These are phyloP conservation scores for Eupithecia subumbrata DNA, from an alignment of 2,888 invertebrate species.

Conservation along the genomic window DNA sequence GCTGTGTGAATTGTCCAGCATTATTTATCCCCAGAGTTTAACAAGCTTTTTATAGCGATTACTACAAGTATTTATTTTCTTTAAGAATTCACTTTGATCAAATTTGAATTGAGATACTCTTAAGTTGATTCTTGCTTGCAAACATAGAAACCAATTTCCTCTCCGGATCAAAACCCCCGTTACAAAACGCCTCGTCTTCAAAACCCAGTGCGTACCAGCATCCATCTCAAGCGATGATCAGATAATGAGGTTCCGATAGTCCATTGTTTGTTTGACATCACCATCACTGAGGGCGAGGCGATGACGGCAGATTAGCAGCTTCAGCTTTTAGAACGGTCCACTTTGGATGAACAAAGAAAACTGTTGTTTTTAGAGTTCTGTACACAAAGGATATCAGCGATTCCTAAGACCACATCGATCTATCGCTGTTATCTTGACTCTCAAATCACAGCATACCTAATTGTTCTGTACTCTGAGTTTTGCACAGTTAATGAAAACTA, in stretches of 20 bases:
- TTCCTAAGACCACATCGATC: too few relatives aligned
- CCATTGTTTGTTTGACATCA: slow-evolving; percentile 42
- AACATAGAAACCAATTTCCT: background rate
- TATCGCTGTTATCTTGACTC: too few relatives aligned
- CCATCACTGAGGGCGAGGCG: slow-evolving; percentile 35
- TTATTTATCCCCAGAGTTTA: background rate
- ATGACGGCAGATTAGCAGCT: slow-evolving; percentile 20
- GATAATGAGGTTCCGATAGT: slow-evolving; percentile 49
- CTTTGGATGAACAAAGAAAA: slow-evolving; percentile 4
- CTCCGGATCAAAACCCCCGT: background rate
- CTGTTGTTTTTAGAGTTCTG: slow-evolving; percentile 5
- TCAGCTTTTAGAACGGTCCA: background rate
- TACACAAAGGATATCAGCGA: background rate
- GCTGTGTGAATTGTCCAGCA: too few relatives aligned
- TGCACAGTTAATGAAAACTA: too few relatives aligned
- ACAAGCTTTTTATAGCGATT: background rate
- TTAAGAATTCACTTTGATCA: background rate
- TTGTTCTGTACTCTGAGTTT: too few relatives aligned
- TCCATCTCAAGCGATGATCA: slow-evolving; percentile 43
- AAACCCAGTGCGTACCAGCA: slow-evolving; percentile 44
- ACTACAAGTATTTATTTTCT: background rate
- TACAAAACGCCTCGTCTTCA: slow-evolving; percentile 33
- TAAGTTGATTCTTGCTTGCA: background rate
- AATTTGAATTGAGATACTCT: background rate
- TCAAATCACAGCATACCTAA: too few relatives aligned